Base-by-base conservation (phyloP, 1,140 invertebrate species). In the Drosophila pruinosa region DNA sequence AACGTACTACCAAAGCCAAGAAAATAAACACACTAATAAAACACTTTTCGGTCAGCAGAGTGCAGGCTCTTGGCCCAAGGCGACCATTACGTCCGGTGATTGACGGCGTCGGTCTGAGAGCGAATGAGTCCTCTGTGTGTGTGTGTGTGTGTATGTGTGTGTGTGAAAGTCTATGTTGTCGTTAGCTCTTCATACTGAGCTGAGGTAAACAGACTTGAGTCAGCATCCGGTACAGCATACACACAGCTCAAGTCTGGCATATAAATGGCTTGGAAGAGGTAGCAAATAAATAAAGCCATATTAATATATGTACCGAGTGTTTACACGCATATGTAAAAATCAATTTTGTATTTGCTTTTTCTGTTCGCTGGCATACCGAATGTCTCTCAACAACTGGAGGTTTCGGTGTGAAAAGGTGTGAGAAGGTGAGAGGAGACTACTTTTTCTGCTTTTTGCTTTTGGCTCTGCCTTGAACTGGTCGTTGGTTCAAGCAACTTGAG, bases 21-120 rank as follows among this genome's bases (percentile, higher is more conserved):
- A 61, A 47, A 71, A 71, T 81, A 74, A 75, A 74, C 64, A 71
- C 67, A 62, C 72, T 77, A 85, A 86, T 86, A 85, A 85, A 85
- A 64, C 77, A 48, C 58, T 63, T 75, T 65, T 50, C 15, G 61
- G 28, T 53, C 50, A 45, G 48, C 22, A 6, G 12, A 31, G 28
- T 34, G 17, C 24, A 53, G 38, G n/a, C 10, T 10, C 31, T 52
- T 38, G 62, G 47, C 38, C 17, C 34, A 28, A 31, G 24, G 28
- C 57, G 61, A 45, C 62, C 54, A 64, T 54, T 59, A 41, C 4
- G 26, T 15, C 22, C 17, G 24, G 34, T 45, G 26, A 50, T 52
- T 41, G 22, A 24, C 41, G 21, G 24, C 31, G 58, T 15, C 59
- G 36, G 26, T 41, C 21, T 26, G 22, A 52, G 34, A 14, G 61